Evolutionary conservation across 2,113 vertebrate genomes (phyloP), one percentile per base, ranked within the genome.

Genomic region (Salminus brasiliensis): DNA sequence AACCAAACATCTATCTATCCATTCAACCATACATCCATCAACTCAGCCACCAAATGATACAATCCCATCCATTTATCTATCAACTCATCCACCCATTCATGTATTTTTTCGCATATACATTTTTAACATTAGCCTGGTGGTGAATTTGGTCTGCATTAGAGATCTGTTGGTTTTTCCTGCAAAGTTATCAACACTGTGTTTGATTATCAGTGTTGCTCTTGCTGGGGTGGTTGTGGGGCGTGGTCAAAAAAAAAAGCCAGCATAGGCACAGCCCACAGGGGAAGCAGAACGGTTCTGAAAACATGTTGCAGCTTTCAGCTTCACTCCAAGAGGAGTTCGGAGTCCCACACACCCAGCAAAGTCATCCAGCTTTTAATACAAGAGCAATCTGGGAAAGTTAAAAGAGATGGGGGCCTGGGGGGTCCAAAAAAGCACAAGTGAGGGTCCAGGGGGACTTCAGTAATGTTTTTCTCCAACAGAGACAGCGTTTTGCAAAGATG

Each of bases 231-330:
- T n/a, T n/a, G n/a, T n/a, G n/a, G n/a, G n/a, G 49, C 60, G 18
- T 49, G 23, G 65, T 39, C 43, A 76, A 70, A 45, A 47, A 76
- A 70, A 45, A 47, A 80, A 70, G 68, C 73, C 45, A 34, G 43
- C 80, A 83, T 12, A 53, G 52, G 53, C 52, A 41, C 11, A 53
- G 45, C 73, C 60, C 81, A 59, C 68, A 9, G 16, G 72, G 81
- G 84, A 83, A 63, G 47, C 27, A 1, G 71, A 74, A 68, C 72
- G 62, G 67, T 84, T 68, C 81, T 3, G 49, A 76, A 78, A 75
- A 85, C 75, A 85, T 79, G 47, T 69, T 77, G 78, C n/a, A 10
- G 45, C 79, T 83, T 77, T 79, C 71, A 78, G 77, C 72, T 78
- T 30, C 25, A 47, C 65, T 79, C 69, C 63, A 55, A 72, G 32